Evolutionary conservation across 2,888 invertebrate genomes (phyloP).

Genomic region (Cancer borealis): DNA sequence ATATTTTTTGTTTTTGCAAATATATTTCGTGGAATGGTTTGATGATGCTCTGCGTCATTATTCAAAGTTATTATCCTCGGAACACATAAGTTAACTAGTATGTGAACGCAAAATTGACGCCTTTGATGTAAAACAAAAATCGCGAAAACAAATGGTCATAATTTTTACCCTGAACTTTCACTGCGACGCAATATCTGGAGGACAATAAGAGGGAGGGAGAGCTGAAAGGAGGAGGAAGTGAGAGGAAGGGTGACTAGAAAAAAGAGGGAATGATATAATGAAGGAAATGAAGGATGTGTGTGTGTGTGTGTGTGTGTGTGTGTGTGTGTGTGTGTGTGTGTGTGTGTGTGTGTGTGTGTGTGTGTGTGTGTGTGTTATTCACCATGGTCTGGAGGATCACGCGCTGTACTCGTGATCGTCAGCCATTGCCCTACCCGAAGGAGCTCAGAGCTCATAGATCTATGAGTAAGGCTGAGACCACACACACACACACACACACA

Average conservation of each 20-base stretch:
- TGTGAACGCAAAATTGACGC: not conserved
- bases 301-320: constrained; percentile 22
- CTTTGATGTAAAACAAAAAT: not conserved
- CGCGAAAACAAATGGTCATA: not conserved
- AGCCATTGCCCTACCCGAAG: no score
- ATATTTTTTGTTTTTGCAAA: not conserved
- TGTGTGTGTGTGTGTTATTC: constrained; percentile 37
- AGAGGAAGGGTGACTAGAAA: not conserved
- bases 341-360: constrained; percentile 57
- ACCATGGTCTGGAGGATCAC: no score
- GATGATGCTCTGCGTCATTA: not conserved
- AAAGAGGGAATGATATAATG: not conserved
- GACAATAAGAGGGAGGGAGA: not conserved
- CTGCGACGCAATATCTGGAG: not conserved
- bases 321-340: constrained; percentile 52
- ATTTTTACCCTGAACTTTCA: not conserved
- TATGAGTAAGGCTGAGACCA: no score
- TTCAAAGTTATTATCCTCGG: not conserved
- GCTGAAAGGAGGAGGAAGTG: not conserved
- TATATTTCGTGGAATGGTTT: not conserved
- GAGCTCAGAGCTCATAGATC: no score
- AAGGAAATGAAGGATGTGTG: not conserved
- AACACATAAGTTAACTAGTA: not conserved
- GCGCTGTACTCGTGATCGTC: no score
- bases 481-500: no score